phyloP scores from a whole-genome alignment of 2,888 invertebrate species.

The Hyposoter dolosus region DNA sequence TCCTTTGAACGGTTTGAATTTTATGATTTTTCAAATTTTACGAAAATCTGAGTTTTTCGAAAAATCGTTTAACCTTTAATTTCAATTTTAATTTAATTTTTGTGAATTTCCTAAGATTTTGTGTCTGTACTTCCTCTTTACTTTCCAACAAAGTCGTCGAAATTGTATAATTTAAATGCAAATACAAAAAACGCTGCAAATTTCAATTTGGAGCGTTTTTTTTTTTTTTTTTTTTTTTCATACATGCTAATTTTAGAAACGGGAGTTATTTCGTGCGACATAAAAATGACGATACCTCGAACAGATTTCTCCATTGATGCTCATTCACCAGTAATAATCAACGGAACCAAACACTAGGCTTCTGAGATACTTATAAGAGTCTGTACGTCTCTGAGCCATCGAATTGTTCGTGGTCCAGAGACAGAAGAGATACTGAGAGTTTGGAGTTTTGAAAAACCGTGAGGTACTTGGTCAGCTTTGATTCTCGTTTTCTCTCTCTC shows the following conservation, averaged over 20 bases:
- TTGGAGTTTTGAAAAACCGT: conserved; percentile 44
- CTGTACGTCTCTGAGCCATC: background rate
- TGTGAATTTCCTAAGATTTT: no score
- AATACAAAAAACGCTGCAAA: no score
- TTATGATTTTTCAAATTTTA: no score
- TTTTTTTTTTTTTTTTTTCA: conserved; percentile 61
- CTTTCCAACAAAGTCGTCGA: no score
- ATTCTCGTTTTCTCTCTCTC: background rate
- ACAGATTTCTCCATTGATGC: background rate
- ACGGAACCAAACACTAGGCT: background rate
- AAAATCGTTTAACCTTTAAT: no score
- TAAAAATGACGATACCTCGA: conserved; percentile 29
- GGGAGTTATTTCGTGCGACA: background rate
- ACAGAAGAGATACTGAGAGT: conserved; percentile 40
- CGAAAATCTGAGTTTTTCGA: no score
- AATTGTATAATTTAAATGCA: no score
- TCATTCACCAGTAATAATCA: background rate
- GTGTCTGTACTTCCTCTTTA: no score
- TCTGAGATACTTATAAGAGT: background rate
- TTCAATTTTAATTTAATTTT: no score
- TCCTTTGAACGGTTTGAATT: no score
- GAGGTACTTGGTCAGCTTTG: conserved; percentile 31
- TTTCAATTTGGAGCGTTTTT: conserved; percentile 18
- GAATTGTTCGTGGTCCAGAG: conserved; percentile 25
- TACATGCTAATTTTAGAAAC: no score